These are phyloP conservation scores for Mormyrus proboscirostris DNA, from an alignment of 2,797 vertebrate species.

Conservation along the genomic window DNA sequence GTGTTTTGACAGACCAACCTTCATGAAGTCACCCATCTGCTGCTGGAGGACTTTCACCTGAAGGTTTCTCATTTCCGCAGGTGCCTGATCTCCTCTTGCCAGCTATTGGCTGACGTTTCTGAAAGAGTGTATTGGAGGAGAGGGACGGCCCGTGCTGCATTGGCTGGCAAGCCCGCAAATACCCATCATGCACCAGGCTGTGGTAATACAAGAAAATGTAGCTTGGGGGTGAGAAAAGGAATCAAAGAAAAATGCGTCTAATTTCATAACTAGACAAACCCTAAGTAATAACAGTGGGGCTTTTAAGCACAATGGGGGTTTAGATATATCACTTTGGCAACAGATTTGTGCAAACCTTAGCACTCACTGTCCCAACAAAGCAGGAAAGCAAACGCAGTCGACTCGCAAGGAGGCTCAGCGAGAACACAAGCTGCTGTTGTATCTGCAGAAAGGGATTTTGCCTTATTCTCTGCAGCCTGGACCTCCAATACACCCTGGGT, in stretches of 20 bases:
- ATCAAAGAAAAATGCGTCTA: neutral
- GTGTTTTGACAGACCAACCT: constrained; percentile 8
- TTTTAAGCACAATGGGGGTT: neutral
- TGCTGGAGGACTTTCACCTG: neutral
- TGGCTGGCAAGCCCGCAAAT: neutral
- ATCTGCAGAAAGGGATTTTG: neutral
- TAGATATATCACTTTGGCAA: neutral
- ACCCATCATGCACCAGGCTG: neutral
- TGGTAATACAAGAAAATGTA: constrained; percentile 1
- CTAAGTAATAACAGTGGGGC: neutral
- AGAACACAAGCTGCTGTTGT: neutral
- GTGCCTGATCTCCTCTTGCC: neutral
- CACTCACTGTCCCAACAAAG: neutral
- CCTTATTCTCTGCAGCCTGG: neutral
- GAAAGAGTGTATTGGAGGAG: neutral
- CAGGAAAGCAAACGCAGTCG: neutral
- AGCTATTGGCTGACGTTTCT: neutral
- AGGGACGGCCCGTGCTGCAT: neutral
- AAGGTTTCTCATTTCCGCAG: constrained; percentile 11
- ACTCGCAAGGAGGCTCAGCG: neutral
- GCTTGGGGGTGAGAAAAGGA: neutral
- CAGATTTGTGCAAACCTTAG: neutral
- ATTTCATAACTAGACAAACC: neutral
- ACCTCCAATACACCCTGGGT: neutral
- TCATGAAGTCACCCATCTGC: neutral